Evolutionary conservation across 2,797 vertebrate species (phyloP).

Genomic region (Gambelia wislizenii): DNA sequence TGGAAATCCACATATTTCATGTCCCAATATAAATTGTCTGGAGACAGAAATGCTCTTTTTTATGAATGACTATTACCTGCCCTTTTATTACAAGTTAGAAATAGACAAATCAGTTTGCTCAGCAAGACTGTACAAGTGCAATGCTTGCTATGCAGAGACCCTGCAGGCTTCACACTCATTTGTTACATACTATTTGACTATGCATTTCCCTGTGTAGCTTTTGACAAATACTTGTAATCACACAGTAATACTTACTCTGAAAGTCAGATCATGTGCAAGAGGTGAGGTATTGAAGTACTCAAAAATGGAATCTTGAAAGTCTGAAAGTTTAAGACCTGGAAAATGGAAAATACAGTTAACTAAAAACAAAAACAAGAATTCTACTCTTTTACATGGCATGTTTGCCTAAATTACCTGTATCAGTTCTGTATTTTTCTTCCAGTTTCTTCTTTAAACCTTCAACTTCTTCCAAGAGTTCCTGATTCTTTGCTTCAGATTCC

Average conservation of each 20-base stretch:
- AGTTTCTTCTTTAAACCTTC: conserved; percentile 91
- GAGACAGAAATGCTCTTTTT: background rate
- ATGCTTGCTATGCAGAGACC: background rate
- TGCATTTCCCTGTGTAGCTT: background rate
- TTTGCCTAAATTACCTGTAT: conserved; percentile 82
- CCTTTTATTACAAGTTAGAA: background rate
- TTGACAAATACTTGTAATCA: conserved; percentile 8
- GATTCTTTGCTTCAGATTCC: conserved; percentile 87
- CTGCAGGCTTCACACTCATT: background rate
- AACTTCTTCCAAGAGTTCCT: conserved; percentile 88
- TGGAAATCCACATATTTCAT: background rate
- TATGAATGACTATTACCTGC: background rate
- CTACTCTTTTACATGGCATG: conserved; percentile 35
- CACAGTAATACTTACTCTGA: conserved; percentile 87
- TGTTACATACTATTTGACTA: background rate
- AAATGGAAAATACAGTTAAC: conserved; percentile 32
- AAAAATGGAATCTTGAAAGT: conserved; percentile 97
- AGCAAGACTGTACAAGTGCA: background rate
- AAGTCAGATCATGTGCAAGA: conserved; percentile 92
- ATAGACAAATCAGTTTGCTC: background rate
- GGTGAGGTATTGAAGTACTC: conserved; percentile 98
- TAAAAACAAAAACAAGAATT: background rate
- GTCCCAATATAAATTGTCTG: background rate
- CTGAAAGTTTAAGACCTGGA: conserved; percentile 91
- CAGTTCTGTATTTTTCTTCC: conserved; percentile 89